Evolutionary conservation across 2,797 vertebrate genomes (phyloP), one percentile per base, ranked within the genome.

Genomic region (Urosaurus nigricauda): DNA sequence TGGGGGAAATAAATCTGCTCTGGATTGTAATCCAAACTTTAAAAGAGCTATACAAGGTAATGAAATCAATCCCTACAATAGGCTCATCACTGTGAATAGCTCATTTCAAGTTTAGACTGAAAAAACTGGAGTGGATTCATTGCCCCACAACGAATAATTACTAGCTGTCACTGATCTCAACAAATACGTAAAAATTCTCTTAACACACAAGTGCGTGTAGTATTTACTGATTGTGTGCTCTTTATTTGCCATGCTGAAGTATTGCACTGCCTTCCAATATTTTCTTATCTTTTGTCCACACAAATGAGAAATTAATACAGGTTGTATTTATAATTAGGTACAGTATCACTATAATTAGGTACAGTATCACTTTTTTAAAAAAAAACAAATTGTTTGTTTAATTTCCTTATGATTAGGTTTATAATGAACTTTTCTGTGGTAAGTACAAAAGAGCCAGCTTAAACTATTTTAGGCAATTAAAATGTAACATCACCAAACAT

Each of bases 391-490:
- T 73, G 89, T 93, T 89, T 77, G 90, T 86, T 95, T 91, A 60
- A n/a, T 92, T 94, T 89, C 56, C 35, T 75, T 89, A 92, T 88
- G 0, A 90, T 94, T 94, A 92, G 75, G 85, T 94, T 92, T 93
- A 80, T 92, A 93, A 87, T 82, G 51, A 94, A 87, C 37, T 93
- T 89, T 91, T 86, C 87, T 84, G 80, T 84, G 90, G 89, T 90
- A 91, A 94, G 60, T 92, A 94, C 92, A 94, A 17, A 79, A 88
- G 79, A 47, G 53, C 75, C 77, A 92, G 35, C 47, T 92, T 95
- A 94, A 95, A 95, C 95, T 87, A 92, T 51, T 90, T 88, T 82
- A 86, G n/a, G 37, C 88, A 94, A 96, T 96, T 96, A 96, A 96
- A 95, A 95, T 94, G 92, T 91, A 95, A 93, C 93, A 83, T 16